Evolutionary conservation across 2,888 invertebrate genomes (phyloP), one percentile per base, ranked within the genome.

Genomic region (Urechis unicinctus): DNA sequence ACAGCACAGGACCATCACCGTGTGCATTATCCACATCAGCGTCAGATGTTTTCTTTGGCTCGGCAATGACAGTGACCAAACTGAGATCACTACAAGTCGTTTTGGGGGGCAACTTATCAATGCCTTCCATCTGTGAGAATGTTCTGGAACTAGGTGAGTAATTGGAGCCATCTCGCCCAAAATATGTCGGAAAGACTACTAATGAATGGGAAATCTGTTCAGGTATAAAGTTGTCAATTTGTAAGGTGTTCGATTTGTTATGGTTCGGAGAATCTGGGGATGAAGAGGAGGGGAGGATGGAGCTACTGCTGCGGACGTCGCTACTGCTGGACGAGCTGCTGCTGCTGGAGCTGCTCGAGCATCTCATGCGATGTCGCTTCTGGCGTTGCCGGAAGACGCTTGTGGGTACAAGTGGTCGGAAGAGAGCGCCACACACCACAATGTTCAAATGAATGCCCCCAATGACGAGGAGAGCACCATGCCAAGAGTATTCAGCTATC

Each of bases 151-250:
- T n/a, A n/a, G n/a, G n/a, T n/a, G n/a, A n/a, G n/a, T n/a, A n/a
- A n/a, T n/a, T n/a, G n/a, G n/a, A n/a, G n/a, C n/a, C n/a, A n/a
- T n/a, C n/a, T n/a, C n/a, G n/a, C n/a, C n/a, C n/a, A n/a, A n/a
- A n/a, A 70, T 85, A 92, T 0, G 91, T 92, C 1, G 91, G 92
- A 56, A 92, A 79, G 70, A 87, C 88, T 13, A 91, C 87, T 65
- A 91, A 81, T n/a, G 91, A 91, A 57, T 67, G 67, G 50, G 68
- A 66, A 26, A 65, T 59, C 24, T 59, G 61, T 31, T 50, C 45
- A 25, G 49, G 46, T 41, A 31, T 17, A 9, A 13, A 9, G 9
- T 9, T 9, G 9, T 36, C 36, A 36, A 9, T 9, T 36, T 36
- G 36, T 13, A 36, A 17, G 9, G 17, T 9, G 36, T 9, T 17